These are phyloP conservation scores for Vanessa tameamea DNA, from an alignment of 1,140 invertebrate species.

Conservation along the genomic window DNA sequence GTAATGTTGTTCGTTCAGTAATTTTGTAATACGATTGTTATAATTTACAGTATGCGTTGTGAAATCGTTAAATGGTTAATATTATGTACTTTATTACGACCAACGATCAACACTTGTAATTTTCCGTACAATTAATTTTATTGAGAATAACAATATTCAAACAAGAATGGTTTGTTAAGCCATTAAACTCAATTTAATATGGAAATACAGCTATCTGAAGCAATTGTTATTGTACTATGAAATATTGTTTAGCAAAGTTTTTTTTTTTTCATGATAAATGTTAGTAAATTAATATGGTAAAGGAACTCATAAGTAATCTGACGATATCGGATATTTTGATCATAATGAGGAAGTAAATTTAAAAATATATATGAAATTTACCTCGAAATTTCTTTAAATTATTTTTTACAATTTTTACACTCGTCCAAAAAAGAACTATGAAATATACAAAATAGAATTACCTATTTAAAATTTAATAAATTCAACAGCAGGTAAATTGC, in stretches of 20 bases:
- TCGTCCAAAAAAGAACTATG: no score
- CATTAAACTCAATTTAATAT: conserved; percentile 5
- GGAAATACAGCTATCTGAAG: neutral
- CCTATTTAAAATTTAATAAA: neutral
- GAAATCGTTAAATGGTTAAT: conserved; percentile 33
- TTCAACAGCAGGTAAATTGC: neutral
- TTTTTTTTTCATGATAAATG: neutral
- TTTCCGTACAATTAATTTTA: conserved; percentile 34
- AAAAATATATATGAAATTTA: no score
- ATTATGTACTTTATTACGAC: conserved; percentile 31
- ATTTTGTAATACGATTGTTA: neutral
- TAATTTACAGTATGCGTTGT: conserved; percentile 8
- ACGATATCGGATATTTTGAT: no score
- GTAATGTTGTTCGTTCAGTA: neutral
- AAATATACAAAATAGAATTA: neutral
- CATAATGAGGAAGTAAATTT: no score
- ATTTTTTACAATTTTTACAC: no score
- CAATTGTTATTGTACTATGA: no score
- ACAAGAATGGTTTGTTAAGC: neutral
- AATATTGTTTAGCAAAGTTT: neutral
- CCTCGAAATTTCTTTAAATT: no score
- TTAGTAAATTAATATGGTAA: neutral
- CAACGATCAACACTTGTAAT: conserved; percentile 27
- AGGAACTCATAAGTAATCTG: neutral
- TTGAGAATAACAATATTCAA: conserved; percentile 31